Conservation (phyloP, 2,113 vertebrate species). For the Myotis lucifugus region DNA sequence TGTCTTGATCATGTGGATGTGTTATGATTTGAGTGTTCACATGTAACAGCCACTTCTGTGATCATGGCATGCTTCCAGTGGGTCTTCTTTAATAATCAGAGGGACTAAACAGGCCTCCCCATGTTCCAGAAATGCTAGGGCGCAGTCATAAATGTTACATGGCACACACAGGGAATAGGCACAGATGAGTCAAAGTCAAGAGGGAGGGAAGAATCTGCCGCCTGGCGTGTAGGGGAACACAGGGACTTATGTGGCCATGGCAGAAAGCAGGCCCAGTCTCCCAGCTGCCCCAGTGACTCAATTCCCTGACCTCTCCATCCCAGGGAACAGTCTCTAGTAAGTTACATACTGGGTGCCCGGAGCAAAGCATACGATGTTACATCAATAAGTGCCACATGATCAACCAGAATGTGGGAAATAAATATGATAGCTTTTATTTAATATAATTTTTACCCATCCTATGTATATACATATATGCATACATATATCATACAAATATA, state of each 20-base stretch:
- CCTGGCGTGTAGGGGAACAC: too few species aligned
- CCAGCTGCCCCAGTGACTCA: not conserved
- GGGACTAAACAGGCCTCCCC: not conserved
- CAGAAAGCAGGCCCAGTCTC: not conserved
- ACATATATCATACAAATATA: not conserved
- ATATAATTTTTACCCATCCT: not conserved
- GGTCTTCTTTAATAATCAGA: not conserved
- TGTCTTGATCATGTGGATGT: not conserved
- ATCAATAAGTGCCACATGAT: not conserved
- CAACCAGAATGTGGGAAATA: not conserved
- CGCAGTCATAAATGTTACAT: not conserved
- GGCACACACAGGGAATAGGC: fast-evolving
- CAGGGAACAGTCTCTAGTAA: fast-evolving
- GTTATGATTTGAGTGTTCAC: too few species aligned
- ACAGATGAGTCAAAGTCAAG: not conserved
- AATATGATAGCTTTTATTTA: not conserved
- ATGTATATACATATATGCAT: not conserved
- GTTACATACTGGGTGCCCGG: fast-evolving
- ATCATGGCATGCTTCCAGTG: not conserved
- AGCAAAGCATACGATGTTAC: not conserved
- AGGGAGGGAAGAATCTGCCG: not conserved
- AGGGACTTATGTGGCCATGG: not conserved
- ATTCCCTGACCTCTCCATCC: not conserved
- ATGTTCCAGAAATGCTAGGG: not conserved
- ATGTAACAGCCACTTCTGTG: not conserved